Evolutionary conservation across 2,797 vertebrate genomes (phyloP).

Genomic region (Lateolabrax maculatus): DNA sequence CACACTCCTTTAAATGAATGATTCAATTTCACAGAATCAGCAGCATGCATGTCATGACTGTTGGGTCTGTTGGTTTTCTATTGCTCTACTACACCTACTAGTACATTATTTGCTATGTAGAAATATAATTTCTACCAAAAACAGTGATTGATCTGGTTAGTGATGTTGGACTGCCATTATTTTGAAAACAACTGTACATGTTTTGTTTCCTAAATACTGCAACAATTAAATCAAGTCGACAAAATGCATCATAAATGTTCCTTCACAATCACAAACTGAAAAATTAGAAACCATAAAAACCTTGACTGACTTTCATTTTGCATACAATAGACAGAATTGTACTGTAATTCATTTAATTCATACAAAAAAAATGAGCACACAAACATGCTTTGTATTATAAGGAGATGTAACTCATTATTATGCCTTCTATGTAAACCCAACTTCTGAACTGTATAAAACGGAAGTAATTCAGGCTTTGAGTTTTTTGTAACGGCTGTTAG

Average conservation of each 20-base stretch:
- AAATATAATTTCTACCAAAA: too few relatives aligned
- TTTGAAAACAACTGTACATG: too few relatives aligned
- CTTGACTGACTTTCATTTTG: background rate
- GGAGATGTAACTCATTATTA: background rate
- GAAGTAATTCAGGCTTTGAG: background rate
- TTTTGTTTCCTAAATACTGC: background rate
- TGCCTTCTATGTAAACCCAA: background rate
- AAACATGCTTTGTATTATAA: conserved; percentile 6
- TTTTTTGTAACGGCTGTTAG: conserved; percentile 9
- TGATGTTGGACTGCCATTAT: too few relatives aligned
- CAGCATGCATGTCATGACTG: too few relatives aligned
- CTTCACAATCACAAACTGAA: background rate
- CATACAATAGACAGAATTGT: background rate
- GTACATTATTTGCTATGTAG: too few relatives aligned
- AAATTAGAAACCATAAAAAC: background rate
- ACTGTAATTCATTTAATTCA: background rate
- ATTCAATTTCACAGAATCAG: too few relatives aligned
- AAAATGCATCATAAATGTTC: background rate
- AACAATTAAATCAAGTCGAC: background rate
- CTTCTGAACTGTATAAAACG: background rate
- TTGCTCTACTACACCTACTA: too few relatives aligned
- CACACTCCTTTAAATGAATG: too few relatives aligned
- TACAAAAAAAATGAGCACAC: background rate
- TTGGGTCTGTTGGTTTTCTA: too few relatives aligned
- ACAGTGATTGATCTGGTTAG: too few relatives aligned